A percentile compares a stretch with the other conserved stretches of the same genome.
These are phyloP conservation scores for Theretra japonica DNA, from an alignment of 2,888 invertebrate genomes.

Conservation along the genomic window DNA sequence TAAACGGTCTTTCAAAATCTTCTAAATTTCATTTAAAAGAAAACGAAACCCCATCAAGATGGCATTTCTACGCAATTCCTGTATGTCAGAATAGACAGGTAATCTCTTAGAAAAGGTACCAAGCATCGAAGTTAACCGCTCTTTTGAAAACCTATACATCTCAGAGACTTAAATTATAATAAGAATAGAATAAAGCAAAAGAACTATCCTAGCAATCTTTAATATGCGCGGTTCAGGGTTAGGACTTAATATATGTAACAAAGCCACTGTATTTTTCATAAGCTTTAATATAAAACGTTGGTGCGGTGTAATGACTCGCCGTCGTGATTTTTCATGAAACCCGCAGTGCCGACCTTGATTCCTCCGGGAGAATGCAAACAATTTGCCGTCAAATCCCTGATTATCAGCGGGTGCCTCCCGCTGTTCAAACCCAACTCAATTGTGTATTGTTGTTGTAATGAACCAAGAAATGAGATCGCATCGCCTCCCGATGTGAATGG, in stretches of 20 bases:
- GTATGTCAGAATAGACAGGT: too few species aligned
- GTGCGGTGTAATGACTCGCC: slow-evolving; percentile 10
- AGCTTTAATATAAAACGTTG: slow-evolving; percentile 11
- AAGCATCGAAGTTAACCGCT: too few species aligned
- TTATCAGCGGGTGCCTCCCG: slow-evolving; percentile 27
- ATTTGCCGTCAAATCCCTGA: slow-evolving; percentile 27
- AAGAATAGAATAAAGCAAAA: not conserved
- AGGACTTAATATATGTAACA: not conserved
- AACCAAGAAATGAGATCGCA: slow-evolving; percentile 21
- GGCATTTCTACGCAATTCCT: too few species aligned
- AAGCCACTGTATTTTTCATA: slow-evolving; percentile 7
- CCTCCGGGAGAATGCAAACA: slow-evolving; percentile 12
- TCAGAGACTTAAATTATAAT: not conserved
- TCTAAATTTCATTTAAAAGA: too few species aligned
- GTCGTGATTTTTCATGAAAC: slow-evolving; percentile 14
- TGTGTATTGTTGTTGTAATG: slow-evolving; percentile 27
- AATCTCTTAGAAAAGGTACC: too few species aligned
- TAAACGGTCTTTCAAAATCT: too few species aligned
- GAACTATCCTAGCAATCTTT: not conserved
- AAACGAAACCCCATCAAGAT: too few species aligned
- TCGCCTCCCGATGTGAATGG: not conserved
- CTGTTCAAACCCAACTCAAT: slow-evolving; percentile 13
- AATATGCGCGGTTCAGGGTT: not conserved
- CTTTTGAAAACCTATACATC: too few species aligned
- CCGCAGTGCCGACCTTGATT: slow-evolving; percentile 7